Evolutionary conservation across 30 jellyfish, hydroid and myxozoan genomes (phyloP).

Genomic region (Pelagia noctiluca): DNA sequence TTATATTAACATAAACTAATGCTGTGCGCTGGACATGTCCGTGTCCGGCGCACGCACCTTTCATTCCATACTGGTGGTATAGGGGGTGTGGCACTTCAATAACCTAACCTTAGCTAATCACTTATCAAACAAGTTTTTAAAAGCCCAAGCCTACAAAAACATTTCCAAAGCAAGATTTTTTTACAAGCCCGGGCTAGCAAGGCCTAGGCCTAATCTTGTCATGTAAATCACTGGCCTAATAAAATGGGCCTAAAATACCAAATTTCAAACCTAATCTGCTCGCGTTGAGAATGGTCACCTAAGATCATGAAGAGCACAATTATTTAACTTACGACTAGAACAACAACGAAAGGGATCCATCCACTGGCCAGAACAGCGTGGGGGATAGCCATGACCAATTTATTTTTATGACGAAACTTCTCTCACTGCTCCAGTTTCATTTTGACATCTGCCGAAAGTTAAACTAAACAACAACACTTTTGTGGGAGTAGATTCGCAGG

Average conservation of each 20-base stretch:
- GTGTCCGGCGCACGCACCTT: too few relatives aligned
- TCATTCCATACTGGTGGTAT: too few relatives aligned
- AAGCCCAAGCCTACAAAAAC: background rate
- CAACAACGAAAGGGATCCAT: conserved; percentile 80
- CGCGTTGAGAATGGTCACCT: background rate
- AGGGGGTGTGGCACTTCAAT: too few relatives aligned
- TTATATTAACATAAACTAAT: too few relatives aligned
- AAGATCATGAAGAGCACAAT: background rate
- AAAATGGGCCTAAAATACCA: background rate
- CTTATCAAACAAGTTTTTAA: background rate
- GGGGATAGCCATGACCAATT: conserved; percentile 63
- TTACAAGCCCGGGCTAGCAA: background rate
- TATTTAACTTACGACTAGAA: conserved; percentile 57
- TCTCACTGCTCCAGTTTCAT: background rate
- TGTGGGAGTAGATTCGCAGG: background rate
- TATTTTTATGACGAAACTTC: background rate
- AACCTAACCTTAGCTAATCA: too few relatives aligned
- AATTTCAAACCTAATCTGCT: background rate
- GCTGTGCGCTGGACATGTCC: too few relatives aligned
- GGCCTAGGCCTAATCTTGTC: background rate
- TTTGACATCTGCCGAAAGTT: background rate
- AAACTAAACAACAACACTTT: background rate
- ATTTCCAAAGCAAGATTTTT: background rate
- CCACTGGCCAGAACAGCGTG: conserved; percentile 77
- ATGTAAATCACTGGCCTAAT: background rate